Evolutionary conservation across 2,113 vertebrate species (phyloP).

Genomic region (Channa argus): DNA sequence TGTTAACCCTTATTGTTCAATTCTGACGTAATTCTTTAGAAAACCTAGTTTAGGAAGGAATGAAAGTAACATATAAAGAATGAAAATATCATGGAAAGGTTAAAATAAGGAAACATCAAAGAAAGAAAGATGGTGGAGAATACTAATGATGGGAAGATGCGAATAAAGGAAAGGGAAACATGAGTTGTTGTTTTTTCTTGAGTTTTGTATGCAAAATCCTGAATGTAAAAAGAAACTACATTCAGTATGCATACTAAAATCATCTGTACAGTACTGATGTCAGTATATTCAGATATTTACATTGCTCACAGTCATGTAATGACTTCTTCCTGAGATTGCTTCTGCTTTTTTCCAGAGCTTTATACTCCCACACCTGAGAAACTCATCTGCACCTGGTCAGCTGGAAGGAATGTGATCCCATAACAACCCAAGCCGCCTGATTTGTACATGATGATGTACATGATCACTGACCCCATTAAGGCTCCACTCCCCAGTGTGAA

Average conservation of each 20-base stretch:
- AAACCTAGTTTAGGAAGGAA: no score
- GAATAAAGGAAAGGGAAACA: not conserved
- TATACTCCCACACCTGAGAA: slow-evolving; percentile 56
- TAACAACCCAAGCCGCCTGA: slow-evolving; percentile 39
- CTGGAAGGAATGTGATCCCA: slow-evolving; percentile 51
- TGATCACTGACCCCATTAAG: slow-evolving; percentile 34
- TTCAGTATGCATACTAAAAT: not conserved
- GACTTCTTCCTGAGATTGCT: slow-evolving; percentile 30
- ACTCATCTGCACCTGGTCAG: slow-evolving; percentile 55
- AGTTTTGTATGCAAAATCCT: not conserved
- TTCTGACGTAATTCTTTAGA: no score
- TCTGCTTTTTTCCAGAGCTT: slow-evolving; percentile 38
- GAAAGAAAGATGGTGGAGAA: not conserved
- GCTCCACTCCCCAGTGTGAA: slow-evolving; percentile 9
- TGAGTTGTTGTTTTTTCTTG: not conserved
- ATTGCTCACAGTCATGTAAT: slow-evolving; percentile 24
- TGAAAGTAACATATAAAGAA: no score
- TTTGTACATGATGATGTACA: slow-evolving; percentile 19
- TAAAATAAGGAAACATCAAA: not conserved
- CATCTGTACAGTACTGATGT: not conserved
- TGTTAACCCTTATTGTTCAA: no score
- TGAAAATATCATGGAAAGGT: not conserved
- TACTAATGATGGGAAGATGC: not conserved
- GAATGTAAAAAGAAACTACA: not conserved
- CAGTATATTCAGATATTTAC: slow-evolving; percentile 11